Conservation (phyloP, 2,113 vertebrate genomes). For the Rostratula benghalensis region DNA sequence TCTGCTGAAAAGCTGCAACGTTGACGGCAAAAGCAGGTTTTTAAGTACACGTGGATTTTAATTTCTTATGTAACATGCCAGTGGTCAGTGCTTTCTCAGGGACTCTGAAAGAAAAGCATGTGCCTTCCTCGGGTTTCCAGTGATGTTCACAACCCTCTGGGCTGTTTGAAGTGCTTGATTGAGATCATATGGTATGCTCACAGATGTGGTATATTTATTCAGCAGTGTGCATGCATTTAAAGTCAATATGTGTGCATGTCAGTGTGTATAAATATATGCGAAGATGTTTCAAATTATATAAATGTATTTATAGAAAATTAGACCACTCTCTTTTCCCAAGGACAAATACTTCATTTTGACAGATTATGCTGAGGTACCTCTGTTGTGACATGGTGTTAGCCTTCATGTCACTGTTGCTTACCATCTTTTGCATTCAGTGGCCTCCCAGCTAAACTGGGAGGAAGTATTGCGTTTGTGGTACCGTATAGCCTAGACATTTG, state of each 20-base stretch:
- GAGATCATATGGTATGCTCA: not conserved
- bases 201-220: not conserved
- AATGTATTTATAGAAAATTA: not conserved
- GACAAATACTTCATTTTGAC: constrained; percentile 23
- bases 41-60: not conserved
- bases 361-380: not conserved
- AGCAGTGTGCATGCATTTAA: not conserved
- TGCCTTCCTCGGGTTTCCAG: accelerated
- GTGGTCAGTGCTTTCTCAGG: not conserved
- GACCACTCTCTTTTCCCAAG: not conserved
- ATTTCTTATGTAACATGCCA: not conserved
- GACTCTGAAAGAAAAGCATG: not conserved
- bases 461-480: not conserved
- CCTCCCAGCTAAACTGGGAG: constrained; percentile 7
- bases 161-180: not conserved
- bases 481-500: not conserved
- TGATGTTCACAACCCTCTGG: not conserved
- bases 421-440: not conserved
- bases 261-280: not conserved
- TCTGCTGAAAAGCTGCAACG: not conserved
- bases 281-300: not conserved
- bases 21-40: not conserved
- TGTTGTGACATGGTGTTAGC: constrained; percentile 38
- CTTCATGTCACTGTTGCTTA: constrained; percentile 27
- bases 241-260: not conserved